Evolutionary conservation across 2,113 vertebrate genomes (phyloP).

Genomic region (Tichodroma muraria): DNA sequence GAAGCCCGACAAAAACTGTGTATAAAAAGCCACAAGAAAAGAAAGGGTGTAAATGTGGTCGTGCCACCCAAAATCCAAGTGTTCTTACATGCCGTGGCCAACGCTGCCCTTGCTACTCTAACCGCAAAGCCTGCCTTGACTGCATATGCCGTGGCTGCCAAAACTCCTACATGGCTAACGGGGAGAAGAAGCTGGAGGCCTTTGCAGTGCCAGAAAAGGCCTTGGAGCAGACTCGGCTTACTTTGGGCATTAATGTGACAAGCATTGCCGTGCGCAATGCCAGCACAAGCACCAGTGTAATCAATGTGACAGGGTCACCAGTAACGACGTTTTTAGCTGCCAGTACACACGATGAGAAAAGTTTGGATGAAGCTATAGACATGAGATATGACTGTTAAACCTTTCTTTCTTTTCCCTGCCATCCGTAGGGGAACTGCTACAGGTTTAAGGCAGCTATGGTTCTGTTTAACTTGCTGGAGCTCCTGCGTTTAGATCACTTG

Average conservation of each 20-base stretch:
- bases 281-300: slow-evolving; percentile 84
- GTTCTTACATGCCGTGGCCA: slow-evolving; percentile 98
- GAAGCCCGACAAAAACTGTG: slow-evolving; percentile 86
- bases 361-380: slow-evolving; percentile 93
- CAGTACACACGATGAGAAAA: slow-evolving; percentile 89
- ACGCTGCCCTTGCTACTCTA: slow-evolving; percentile 96
- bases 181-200: slow-evolving; percentile 98
- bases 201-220: slow-evolving; percentile 98
- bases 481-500: slow-evolving; percentile 89
- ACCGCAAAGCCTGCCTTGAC: slow-evolving; percentile 98
- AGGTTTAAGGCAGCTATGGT: slow-evolving; percentile 95
- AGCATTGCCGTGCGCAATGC: slow-evolving; percentile 94
- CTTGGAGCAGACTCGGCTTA: slow-evolving; percentile 96
- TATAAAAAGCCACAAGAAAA: slow-evolving; percentile 97
- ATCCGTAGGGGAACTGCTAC: slow-evolving; percentile 80
- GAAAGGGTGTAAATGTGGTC: slow-evolving; percentile 97
- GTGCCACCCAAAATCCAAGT: slow-evolving; percentile 98
- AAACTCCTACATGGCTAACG: slow-evolving; percentile 99
- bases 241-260: slow-evolving; percentile 97
- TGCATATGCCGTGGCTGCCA: slow-evolving; percentile 99
- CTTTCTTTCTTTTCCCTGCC: slow-evolving; percentile 71
- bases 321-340: slow-evolving; percentile 91
- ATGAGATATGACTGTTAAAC: slow-evolving; percentile 96
- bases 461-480: slow-evolving; percentile 87
- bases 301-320: slow-evolving; percentile 88